Evolutionary conservation across 2,797 vertebrate genomes (phyloP).

Genomic region (Melanotaenia parkinsoni): DNA sequence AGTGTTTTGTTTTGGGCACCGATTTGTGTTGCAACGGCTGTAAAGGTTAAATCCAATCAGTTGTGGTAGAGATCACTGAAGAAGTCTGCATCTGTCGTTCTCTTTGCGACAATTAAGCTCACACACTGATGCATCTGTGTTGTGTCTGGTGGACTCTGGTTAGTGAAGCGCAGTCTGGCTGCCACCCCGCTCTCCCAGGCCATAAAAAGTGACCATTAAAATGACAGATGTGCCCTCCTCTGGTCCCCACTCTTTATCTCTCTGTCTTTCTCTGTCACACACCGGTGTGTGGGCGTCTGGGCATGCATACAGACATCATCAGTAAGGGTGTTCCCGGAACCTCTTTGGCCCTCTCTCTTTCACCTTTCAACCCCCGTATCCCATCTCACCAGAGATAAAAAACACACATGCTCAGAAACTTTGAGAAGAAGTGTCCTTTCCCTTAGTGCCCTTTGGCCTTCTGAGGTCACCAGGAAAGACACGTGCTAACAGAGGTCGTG

Average conservation of each 20-base stretch:
- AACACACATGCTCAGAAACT: constrained; percentile 35
- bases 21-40: background rate
- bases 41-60: constrained; percentile 16
- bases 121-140: constrained; percentile 62
- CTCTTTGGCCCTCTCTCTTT: constrained; percentile 17
- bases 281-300: constrained; percentile 51
- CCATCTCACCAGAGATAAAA: constrained; percentile 33
- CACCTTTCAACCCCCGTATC: constrained; percentile 31
- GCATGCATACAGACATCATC: constrained; percentile 30
- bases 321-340: constrained; percentile 44
- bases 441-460: constrained; percentile 61
- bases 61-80: constrained; percentile 18
- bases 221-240: constrained; percentile 64
- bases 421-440: constrained; percentile 58
- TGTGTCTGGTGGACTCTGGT: constrained; percentile 38
- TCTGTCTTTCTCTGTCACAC: constrained; percentile 28
- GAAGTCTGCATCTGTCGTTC: constrained; percentile 65
- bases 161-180: constrained; percentile 52
- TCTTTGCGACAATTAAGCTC: constrained; percentile 49
- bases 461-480: constrained; percentile 59
- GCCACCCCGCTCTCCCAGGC: constrained; percentile 56
- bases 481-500: constrained; percentile 70
- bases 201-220: constrained; percentile 79
- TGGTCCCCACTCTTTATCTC: constrained; percentile 20
- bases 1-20: background rate